Base-by-base conservation (phyloP, 2,797 vertebrate species). In the Kryptolebias ocellatus region DNA sequence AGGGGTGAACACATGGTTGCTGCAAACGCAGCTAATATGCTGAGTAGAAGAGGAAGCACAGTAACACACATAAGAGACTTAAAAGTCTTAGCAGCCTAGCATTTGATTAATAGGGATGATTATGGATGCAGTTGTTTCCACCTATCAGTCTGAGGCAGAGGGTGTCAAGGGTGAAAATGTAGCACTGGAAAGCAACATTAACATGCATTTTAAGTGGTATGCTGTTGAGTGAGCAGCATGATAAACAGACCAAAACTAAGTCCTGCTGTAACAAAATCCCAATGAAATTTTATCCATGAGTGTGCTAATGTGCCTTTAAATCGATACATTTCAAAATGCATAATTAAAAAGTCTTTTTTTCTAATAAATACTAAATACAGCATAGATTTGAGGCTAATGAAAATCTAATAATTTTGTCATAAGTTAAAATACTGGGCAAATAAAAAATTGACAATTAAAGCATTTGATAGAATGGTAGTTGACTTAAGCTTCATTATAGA, bases 61-160 rank as follows among this genome's bases (percentile, higher is more conserved):
- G 55, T 55, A 20, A 46, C 56, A 64, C 73, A 76, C 64, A 79
- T 79, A 81, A 73, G 27, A 76, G 68, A 55, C 18, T 2, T 2
- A 28, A 69, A 69, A 77, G 50, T 47, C 59, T 53, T 47, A 49
- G 50, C 55, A 60, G 70, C 70, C 72, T 47, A 67, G 52, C 27
- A 49, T 37, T 83, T 79, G 69, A 85, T 84, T 86, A 85, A 81
- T 71, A 74, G 58, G 50, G 28, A 42, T 67, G 64, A 79, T 90
- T 89, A 80, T 83, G 76, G 72, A 89, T 83, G 76, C 72, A 80
- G 76, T 81, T 78, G 78, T 85, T 85, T 83, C 78, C 79, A 79
- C 66, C 80, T 58, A 74, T 84, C 81, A 81, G 31, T 81, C 65
- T 78, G 55, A 71, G 54, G 61, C 60, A 18, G 18, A 15, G 50